Evolutionary conservation across 2,113 vertebrate genomes (phyloP).

Genomic region (Spermophilus dauricus): DNA sequence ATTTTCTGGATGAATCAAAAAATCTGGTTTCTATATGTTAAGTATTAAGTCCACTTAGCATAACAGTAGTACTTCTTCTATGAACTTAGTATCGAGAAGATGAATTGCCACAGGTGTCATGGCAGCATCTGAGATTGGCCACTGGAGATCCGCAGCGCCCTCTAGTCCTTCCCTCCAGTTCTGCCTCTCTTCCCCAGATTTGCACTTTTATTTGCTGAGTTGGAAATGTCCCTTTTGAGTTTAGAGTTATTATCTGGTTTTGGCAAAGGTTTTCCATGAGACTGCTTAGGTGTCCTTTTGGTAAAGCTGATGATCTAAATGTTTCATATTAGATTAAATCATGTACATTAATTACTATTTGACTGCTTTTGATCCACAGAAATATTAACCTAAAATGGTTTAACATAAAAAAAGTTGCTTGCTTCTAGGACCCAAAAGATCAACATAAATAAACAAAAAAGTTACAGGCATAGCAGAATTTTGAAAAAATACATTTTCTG

Average conservation of each 20-base stretch:
- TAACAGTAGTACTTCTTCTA: neutral
- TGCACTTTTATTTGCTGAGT: neutral
- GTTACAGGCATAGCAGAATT: neutral
- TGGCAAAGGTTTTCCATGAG: neutral
- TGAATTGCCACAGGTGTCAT: neutral
- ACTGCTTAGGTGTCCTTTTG: rapidly evolving
- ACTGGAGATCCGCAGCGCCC: neutral
- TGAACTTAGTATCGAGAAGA: neutral
- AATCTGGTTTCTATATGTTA: neutral
- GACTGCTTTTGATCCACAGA: neutral
- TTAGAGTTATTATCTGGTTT: conserved; percentile 14
- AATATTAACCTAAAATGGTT: neutral
- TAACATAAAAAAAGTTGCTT: neutral
- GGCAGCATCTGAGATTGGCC: neutral
- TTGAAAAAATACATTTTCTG: neutral
- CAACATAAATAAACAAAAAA: neutral
- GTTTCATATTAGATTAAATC: neutral
- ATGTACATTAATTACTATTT: neutral
- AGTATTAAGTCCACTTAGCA: neutral
- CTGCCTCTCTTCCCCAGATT: neutral
- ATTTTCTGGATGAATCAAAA: neutral
- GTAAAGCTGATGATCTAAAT: neutral
- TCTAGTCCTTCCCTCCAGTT: neutral
- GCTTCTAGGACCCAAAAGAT: neutral
- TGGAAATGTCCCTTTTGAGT: neutral